phyloP scores from a whole-genome alignment of 1,140 invertebrate species.

The Tenebrio molitor region DNA sequence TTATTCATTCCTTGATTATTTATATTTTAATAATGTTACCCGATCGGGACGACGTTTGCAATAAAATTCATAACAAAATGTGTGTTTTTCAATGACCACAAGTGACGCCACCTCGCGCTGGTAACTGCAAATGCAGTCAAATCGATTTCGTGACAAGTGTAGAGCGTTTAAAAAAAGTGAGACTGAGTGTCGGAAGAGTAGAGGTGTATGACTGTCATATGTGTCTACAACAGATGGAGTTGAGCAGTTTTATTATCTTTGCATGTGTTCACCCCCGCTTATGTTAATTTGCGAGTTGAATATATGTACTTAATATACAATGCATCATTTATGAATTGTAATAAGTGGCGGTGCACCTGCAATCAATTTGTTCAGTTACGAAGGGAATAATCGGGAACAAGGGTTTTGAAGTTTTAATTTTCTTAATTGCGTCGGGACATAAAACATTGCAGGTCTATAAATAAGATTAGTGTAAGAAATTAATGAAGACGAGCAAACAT shows the following conservation, averaged over 20 bases:
- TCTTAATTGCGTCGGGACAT: too few species aligned
- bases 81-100: too few species aligned
- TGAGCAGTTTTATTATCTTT: conserved; percentile 32
- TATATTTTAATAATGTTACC: conserved; percentile 20
- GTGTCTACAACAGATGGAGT: conserved; percentile 40
- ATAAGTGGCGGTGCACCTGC: conserved; percentile 25
- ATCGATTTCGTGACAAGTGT: too few species aligned
- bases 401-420: too few species aligned
- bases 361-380: not conserved
- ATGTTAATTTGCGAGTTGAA: conserved; percentile 50
- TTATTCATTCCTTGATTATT: conserved; percentile 19
- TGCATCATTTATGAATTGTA: conserved; percentile 26
- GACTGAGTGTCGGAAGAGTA: not conserved
- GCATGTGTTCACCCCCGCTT: conserved; percentile 47
- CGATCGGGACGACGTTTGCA: conserved; percentile 15
- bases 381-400: too few species aligned
- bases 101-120: too few species aligned
- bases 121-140: too few species aligned
- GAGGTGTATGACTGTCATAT: conserved; percentile 42
- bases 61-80: too few species aligned
- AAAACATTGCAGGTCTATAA: too few species aligned
- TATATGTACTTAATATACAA: conserved; percentile 46
- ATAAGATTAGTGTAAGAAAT: not conserved
- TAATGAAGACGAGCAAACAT: conserved; percentile 38
- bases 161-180: not conserved